Percentiles rank a stretch among this genome's conserved stretches.
Evolutionary conservation across 2,888 invertebrate species (phyloP).

Genomic region (Hanleya hanleyi): DNA sequence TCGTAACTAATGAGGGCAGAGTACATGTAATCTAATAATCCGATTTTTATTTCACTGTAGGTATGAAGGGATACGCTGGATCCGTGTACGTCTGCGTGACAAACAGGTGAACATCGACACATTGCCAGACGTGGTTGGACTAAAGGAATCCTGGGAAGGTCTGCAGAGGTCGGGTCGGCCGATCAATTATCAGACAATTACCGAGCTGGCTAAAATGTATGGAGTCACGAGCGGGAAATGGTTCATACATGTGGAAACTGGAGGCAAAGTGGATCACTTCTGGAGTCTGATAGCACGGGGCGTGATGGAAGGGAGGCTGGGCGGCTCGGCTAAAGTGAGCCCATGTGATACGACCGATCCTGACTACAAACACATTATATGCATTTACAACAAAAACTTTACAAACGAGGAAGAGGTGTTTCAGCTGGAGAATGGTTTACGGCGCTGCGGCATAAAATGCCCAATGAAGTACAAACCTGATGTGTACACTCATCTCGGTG

Average conservation of each 20-base stretch:
- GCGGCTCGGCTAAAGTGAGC: slow-evolving; percentile 32
- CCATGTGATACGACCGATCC: not conserved
- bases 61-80: not conserved
- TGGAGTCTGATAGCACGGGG: slow-evolving; percentile 41
- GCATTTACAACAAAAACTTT: slow-evolving; percentile 45
- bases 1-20: too few species aligned
- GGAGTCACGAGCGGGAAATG: slow-evolving; percentile 42
- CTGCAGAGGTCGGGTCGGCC: slow-evolving; percentile 25
- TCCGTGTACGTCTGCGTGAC: not conserved
- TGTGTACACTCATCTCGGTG: slow-evolving; percentile 41
- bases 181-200: slow-evolving; percentile 32
- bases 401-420: slow-evolving; percentile 38
- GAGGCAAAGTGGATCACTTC: slow-evolving; percentile 42
- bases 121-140: slow-evolving; percentile 14
- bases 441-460: slow-evolving; percentile 41
- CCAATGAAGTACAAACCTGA: slow-evolving; percentile 46
- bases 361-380: slow-evolving; percentile 38
- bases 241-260: slow-evolving; percentile 39
- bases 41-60: not conserved
- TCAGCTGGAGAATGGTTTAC: slow-evolving; percentile 34
- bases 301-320: slow-evolving; percentile 26
- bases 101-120: not conserved
- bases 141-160: slow-evolving; percentile 36
- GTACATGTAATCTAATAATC: not conserved
- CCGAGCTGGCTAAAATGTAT: slow-evolving; percentile 37